Percentiles rank a stretch among this genome's conserved stretches.
phyloP scores from a whole-genome alignment of 2,797 vertebrate genomes.

The Rhyacichthys aspro region DNA sequence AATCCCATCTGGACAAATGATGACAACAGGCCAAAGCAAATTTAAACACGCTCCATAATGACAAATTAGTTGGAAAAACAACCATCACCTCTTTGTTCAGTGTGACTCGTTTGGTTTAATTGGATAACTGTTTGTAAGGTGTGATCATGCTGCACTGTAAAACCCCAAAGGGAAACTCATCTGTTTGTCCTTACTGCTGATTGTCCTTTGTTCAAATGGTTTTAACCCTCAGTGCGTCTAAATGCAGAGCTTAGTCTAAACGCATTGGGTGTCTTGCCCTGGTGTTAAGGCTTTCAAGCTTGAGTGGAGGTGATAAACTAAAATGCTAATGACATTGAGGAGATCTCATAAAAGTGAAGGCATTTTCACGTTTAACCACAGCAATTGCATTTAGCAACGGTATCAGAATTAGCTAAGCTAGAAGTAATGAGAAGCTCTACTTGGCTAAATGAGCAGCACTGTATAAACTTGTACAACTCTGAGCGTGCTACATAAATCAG shows the following conservation, averaged over 20 bases:
- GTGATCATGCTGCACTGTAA: slow-evolving; percentile 38
- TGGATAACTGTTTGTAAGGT: slow-evolving; percentile 57
- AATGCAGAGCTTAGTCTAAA: background rate
- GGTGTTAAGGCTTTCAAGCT: no score
- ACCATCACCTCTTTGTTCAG: slow-evolving; percentile 21
- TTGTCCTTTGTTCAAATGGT: slow-evolving; percentile 10
- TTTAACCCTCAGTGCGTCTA: slow-evolving; percentile 4
- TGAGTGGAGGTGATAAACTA: slow-evolving; percentile 17
- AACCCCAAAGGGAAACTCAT: slow-evolving; percentile 25
- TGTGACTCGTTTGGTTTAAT: slow-evolving; percentile 51
- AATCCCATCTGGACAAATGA: slow-evolving; percentile 49
- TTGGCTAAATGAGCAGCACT: slow-evolving; percentile 30
- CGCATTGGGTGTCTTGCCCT: background rate
- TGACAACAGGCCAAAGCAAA: slow-evolving; percentile 30
- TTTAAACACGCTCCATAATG: slow-evolving; percentile 50
- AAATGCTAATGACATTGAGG: slow-evolving; percentile 34
- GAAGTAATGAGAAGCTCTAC: slow-evolving; percentile 19
- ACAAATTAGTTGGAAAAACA: slow-evolving; percentile 46
- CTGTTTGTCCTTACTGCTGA: slow-evolving; percentile 20
- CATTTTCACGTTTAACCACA: slow-evolving; percentile 19
- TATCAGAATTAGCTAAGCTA: slow-evolving; percentile 1
- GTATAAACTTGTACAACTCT: slow-evolving; percentile 20
- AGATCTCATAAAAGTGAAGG: slow-evolving; percentile 36
- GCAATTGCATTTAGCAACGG: no score
- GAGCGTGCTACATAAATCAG: slow-evolving; percentile 8